Evolutionary conservation across 2,113 vertebrate genomes (phyloP).

Genomic region (Ciconia stormi): DNA sequence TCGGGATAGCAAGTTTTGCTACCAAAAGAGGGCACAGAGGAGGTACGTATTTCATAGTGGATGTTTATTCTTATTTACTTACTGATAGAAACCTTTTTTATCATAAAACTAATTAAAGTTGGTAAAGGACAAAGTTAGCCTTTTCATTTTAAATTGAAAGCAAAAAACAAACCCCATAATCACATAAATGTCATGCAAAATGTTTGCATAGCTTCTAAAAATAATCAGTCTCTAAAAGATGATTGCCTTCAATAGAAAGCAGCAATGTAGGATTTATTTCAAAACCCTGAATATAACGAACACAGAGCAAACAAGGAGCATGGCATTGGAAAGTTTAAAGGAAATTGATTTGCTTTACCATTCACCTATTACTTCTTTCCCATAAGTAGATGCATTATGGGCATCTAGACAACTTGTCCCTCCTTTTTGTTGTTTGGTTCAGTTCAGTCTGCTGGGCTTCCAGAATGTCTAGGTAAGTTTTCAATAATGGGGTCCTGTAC

Average conservation of each 20-base stretch:
- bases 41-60: background rate
- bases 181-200: background rate
- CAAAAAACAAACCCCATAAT: background rate
- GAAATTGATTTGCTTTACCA: background rate
- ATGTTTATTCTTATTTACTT: background rate
- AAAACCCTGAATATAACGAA: background rate
- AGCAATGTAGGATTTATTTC: background rate
- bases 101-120: background rate
- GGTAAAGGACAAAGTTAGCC: background rate
- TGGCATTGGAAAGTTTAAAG: background rate
- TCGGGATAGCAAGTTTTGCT: background rate
- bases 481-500: background rate
- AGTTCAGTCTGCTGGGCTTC: background rate
- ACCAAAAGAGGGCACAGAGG: background rate
- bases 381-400: background rate
- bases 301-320: background rate
- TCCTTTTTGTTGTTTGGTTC: background rate
- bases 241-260: background rate
- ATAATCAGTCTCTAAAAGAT: background rate
- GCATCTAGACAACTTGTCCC: background rate
- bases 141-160: background rate
- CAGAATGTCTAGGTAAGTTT: background rate
- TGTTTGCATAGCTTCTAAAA: background rate
- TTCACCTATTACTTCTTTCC: background rate
- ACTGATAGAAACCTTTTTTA: background rate